Base-by-base conservation (phyloP, 2,888 invertebrate species). In the Pyrocoelia pectoralis region DNA sequence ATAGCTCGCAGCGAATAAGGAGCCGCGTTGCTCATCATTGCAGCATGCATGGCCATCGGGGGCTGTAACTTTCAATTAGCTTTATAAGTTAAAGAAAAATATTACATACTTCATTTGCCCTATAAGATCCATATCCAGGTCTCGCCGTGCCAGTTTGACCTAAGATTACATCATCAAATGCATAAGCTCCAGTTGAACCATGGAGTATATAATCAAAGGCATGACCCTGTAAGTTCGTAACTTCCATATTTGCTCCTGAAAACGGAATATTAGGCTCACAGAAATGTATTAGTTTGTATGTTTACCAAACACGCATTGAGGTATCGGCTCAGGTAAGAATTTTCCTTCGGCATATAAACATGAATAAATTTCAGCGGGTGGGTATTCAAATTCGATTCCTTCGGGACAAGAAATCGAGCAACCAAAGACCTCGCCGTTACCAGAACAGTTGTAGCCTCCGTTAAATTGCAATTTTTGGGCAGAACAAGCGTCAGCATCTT, bases 401-500 rank as follows among this genome's bases (percentile, higher is more conserved):
- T 80, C 72, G 0, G 93, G 91, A 71, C 94, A 94, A 2, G 77
- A 81, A 6, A 94, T 77, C 1, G 81, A 80, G 77, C 94, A 95
- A 2, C 84, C 84, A 68, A 89, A 86, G 24, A 82, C 78, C 33
- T 88, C 84, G 4, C 79, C 82, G 70, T 87, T 84, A 1, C 88
- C 89, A 0, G 83, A 83, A 75, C 94, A 94, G 33, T 86, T 86
- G 80, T 89, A 91, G 13, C 87, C 89, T 10, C 93, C 94, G 79
- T 93, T 93, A 78, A 93, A 93, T 0, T 85, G 84, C 2, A 92
- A 77, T 66, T 88, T 88, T 15, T 85, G 84, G 1, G 86, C 80
- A 67, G 84, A 84, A 69, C 92, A 90, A 0, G 80, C 85, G 50
- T 84, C 85, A 8, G 83, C 81, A 51, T 84, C 91, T 91, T 77